Evolutionary conservation across 2,113 vertebrate species (phyloP), one percentile per base, ranked within the genome.

Genomic region (Elgaria multicarinata): DNA sequence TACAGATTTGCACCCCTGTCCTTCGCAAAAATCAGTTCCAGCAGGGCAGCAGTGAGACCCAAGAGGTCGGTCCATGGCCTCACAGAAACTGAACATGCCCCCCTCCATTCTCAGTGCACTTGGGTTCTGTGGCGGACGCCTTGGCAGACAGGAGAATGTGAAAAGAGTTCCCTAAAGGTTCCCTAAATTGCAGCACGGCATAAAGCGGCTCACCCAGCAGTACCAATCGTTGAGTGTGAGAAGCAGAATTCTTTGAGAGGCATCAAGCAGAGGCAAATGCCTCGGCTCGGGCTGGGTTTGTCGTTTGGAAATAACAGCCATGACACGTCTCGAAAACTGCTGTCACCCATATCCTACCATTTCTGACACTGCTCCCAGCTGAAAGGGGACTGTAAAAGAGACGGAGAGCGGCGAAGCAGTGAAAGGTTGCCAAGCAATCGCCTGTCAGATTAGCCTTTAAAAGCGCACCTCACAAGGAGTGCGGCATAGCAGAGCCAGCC

Each of bases 371-470:
- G 10, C n/a, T 93, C 90, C 67, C 69, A 83, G 84, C 83, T 89
- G 18, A 92, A 93, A 67, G 66, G 86, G 75, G 71, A 2, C 50
- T 91, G 86, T 58, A 90, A 92, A 90, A 94, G 87, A n/a, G 81
- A 87, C 46, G 75, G 87, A 53, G 85, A 94, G 66, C 90, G 90
- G 0, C 90, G 89, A 91, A 93, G 89, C 88, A 93, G 94, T 94
- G 92, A 87, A 95, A 91, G 87, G 81, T 76, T 93, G 91, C 93
- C 92, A 93, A 90, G 93, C 85, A 80, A 88, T n/a, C 89, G 87
- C 42, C 87, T 0, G 1, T 93, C 90, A 90, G 86, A 92, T 93
- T 89, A 93, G 93, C 81, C 88, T 93, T 87, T 69, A 92, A 79
- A 92, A 94, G 90, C 85, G 46, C 85, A 90, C 76, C 75, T 91